These are phyloP conservation scores for Danio aesculapii DNA, from an alignment of 2,797 vertebrate genomes.

Conservation along the genomic window DNA sequence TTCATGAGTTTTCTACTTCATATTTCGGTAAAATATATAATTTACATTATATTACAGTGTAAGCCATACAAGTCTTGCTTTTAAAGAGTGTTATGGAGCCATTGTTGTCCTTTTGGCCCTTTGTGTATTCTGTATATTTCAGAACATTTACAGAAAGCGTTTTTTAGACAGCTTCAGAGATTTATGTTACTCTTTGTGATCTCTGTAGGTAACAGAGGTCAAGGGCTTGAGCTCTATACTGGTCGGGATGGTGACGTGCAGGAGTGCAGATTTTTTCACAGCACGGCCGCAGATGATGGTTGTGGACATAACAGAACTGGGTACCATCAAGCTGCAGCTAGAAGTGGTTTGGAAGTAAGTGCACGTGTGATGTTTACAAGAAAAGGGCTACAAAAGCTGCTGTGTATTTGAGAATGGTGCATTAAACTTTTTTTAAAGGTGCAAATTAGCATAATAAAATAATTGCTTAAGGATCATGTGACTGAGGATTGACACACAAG, in stretches of 20 bases:
- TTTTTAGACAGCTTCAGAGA: too few species aligned
- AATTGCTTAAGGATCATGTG: constrained; percentile 7
- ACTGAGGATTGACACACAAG: background rate
- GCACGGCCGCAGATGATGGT: constrained; percentile 87
- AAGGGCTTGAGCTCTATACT: constrained; percentile 90
- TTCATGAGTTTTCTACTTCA: too few species aligned
- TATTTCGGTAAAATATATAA: too few species aligned
- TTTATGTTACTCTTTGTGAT: background rate
- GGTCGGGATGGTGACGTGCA: constrained; percentile 89
- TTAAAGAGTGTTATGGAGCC: too few species aligned
- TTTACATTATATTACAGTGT: too few species aligned
- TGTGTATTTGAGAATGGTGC: background rate
- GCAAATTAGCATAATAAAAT: background rate
- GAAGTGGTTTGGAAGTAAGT: constrained; percentile 95
- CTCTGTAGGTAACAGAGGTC: constrained; percentile 88
- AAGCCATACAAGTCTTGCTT: too few species aligned
- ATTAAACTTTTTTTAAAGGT: too few species aligned
- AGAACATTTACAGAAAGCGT: too few species aligned
- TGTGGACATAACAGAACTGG: constrained; percentile 95
- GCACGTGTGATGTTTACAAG: constrained; percentile 3
- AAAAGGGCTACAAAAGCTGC: background rate
- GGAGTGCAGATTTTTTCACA: constrained; percentile 88
- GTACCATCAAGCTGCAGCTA: constrained; percentile 95
- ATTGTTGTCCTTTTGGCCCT: too few species aligned
- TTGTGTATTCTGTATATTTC: too few species aligned